These are phyloP conservation scores for Iguana delicatissima DNA, from an alignment of 2,797 vertebrate genomes.

Conservation along the genomic window DNA sequence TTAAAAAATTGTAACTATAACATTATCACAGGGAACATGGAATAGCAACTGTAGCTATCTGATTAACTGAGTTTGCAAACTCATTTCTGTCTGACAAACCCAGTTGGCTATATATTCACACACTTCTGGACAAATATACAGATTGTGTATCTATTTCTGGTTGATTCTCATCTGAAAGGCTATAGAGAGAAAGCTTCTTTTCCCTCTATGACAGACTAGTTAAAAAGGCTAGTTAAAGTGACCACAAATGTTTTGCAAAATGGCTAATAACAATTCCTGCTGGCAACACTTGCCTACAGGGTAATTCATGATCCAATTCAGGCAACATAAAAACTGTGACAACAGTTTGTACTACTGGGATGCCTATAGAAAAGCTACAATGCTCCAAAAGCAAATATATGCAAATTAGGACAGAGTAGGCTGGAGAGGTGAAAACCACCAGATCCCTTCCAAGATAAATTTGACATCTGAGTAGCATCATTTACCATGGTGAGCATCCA, in stretches of 20 bases:
- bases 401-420: neutral
- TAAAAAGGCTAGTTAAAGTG: conserved; percentile 51
- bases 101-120: neutral
- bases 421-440: neutral
- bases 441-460: neutral
- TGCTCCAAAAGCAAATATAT: neutral
- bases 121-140: neutral
- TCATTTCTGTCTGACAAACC: too few relatives aligned
- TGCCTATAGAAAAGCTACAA: conserved; percentile 59
- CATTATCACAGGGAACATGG: too few relatives aligned
- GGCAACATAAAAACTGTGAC: conserved; percentile 54
- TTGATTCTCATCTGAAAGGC: neutral
- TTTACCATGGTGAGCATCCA: neutral
- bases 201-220: conserved; percentile 36
- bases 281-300: conserved; percentile 54
- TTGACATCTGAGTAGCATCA: neutral
- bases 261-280: conserved; percentile 51
- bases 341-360: conserved; percentile 52
- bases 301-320: conserved; percentile 52
- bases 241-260: conserved; percentile 66
- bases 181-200: conserved; percentile 31
- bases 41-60: too few relatives aligned
- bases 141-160: neutral
- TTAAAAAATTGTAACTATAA: too few relatives aligned
- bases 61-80: too few relatives aligned